Conservation (phyloP, 2,888 invertebrate species). For the Papilio protenor region DNA sequence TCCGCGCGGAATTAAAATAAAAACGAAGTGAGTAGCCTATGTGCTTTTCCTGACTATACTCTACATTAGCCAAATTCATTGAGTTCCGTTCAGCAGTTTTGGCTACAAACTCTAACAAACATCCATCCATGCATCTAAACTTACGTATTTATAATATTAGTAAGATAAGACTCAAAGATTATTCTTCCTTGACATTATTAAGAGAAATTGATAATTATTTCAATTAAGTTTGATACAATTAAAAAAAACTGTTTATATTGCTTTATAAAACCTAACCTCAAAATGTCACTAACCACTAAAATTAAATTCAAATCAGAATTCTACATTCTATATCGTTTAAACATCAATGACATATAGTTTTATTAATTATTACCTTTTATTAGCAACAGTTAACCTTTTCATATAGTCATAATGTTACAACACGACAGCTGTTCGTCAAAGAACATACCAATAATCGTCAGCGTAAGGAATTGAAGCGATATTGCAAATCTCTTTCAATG, state of each 20-base stretch:
- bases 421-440: not conserved
- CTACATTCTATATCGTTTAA: not conserved
- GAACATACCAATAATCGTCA: slow-evolving; percentile 2
- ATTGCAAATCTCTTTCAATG: slow-evolving; percentile 12
- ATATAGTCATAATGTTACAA: slow-evolving; percentile 14
- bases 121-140: too few species aligned
- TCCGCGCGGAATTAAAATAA: too few species aligned
- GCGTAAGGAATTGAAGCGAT: slow-evolving; percentile 11
- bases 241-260: too few species aligned
- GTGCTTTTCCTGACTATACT: too few species aligned
- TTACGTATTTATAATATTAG: too few species aligned
- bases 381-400: slow-evolving; percentile 34
- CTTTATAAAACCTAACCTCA: too few species aligned
- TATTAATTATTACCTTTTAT: slow-evolving; percentile 5
- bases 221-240: not conserved
- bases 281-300: not conserved
- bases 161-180: not conserved
- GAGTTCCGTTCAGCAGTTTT: too few species aligned
- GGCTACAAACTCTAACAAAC: too few species aligned
- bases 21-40: too few species aligned
- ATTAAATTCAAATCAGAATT: not conserved
- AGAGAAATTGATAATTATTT: too few species aligned
- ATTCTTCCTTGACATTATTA: not conserved
- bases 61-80: too few species aligned
- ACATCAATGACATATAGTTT: not conserved